Evolutionary conservation across 1,140 invertebrate genomes (phyloP), one percentile per base, ranked within the genome.

Genomic region (Cyrtorhinus lividipennis): DNA sequence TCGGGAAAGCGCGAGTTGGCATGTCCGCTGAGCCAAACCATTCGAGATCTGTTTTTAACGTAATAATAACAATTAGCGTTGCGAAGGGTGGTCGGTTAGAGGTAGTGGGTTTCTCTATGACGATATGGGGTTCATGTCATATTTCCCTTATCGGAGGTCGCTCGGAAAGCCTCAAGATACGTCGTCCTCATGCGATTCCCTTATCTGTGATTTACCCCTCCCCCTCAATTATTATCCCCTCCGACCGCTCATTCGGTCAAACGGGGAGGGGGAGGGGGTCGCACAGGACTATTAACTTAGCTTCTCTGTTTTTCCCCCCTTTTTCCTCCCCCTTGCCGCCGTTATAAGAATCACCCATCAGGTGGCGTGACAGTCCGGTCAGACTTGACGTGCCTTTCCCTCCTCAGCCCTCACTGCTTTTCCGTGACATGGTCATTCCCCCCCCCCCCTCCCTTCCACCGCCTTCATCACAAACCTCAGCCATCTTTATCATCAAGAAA

Each of bases 401-500:
- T 44, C n/a, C 8, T 44, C 38, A 8, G 38, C 38, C 38, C 48
- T 22, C 20, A 53, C 48, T 53, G 8, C 38, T 44, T n/a, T 44
- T 44, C 38, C 38, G 38, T 53, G 48, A 53, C 48, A 20, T 15
- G 12, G 18, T 22, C 48, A 10, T 22, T 38, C 5, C 30, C 48
- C 10, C 20, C 48, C 48, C 10, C 10, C 48, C 5, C 10, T 15
- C 48, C 10, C 18, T 38, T 15, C 18, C 18, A 12, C 48, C 48
- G 8, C 48, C 8, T 53, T 22, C 8, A 10, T 53, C 48, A 8
- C 8, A 5, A 20, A 12, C 48, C 48, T 13, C 48, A 53, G 20
- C 48, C 48, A 53, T 53, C 48, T 53, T 53, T 53, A 53, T 53
- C 48, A 53, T 53, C 48, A 22, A 53, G 48, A 53, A 53, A 53